phyloP scores from a whole-genome alignment of 2,113 vertebrate species.

The Turnix velox region DNA sequence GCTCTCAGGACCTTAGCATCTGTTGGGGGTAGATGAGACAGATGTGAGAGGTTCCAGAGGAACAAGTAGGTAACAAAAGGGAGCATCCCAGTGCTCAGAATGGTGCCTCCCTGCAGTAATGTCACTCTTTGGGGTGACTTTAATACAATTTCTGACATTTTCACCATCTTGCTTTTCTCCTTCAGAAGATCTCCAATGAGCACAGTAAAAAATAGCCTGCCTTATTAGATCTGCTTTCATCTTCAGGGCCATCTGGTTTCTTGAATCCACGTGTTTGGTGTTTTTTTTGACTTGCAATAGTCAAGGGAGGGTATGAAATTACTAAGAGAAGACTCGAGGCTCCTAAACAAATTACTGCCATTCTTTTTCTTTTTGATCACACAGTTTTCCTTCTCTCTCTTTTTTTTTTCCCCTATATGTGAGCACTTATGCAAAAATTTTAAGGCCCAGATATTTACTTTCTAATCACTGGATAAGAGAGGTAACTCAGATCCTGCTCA shows the following conservation, averaged over 20 bases:
- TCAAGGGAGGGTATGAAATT: background rate
- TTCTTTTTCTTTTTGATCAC: background rate
- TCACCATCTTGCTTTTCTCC: background rate
- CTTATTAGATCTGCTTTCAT: slow-evolving; percentile 18
- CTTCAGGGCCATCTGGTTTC: background rate
- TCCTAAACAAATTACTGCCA: background rate
- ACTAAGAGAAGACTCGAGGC: background rate
- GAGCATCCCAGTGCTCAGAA: background rate
- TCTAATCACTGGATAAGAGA: background rate
- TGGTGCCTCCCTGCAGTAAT: background rate
- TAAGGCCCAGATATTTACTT: background rate
- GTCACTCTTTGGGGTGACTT: background rate
- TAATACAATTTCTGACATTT: background rate
- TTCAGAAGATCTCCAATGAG: background rate
- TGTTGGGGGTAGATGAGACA: background rate
- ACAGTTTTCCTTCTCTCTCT: background rate
- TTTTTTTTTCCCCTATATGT: background rate
- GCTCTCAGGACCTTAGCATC: background rate
- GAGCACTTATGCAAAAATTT: background rate
- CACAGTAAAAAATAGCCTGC: background rate
- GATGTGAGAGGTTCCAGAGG: background rate
- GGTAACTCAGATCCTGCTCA: background rate
- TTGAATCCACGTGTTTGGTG: background rate
- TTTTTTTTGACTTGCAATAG: background rate
- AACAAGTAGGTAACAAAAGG: background rate